Base-by-base conservation (phyloP, 2,888 invertebrate genomes). In the Brachylomia viminalis region DNA sequence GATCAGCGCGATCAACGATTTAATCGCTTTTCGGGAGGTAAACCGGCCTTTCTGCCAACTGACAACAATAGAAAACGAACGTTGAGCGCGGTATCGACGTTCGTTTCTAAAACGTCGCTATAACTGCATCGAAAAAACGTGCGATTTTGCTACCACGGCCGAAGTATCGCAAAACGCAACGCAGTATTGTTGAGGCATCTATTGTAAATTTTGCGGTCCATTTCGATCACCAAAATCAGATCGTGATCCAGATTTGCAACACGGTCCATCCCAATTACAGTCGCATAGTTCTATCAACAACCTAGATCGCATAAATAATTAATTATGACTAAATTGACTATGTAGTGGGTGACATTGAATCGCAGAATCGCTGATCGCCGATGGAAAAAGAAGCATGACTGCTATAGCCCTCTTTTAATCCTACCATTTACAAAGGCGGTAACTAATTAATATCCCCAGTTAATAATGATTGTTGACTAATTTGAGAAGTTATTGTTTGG, bases 361-460 rank as follows among this genome's bases (percentile, higher is more conserved):
- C 49, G 20, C 20, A 20, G 7, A 20, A 20, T 49, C 49, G 49
- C 47, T 11, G 47, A 20, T 7, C 6, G 6, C 27, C 1, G 5
- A 0, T 7, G 0, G 8, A 10, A 20, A 67, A 61, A 38, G 27
- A 27, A 27, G 15, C 17, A 20, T 15, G 59, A 61, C 45, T 76
- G 17, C 2, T 10, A 13, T 2, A 23, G 20, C 59, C n/a, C 47
- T 38, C 17, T 59, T 52, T 23, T 13, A 27, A 52, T 45, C 13
- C 13, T 15, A 56, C 23, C 54, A 49, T 77, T 65, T 27, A 62
- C 67, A 68, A 75, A 72, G 45, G 59, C 56, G 38, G 47, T 27
- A 59, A 69, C 72, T 79, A 77, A 77, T 79, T 77, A 74, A 79
- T 76, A 77, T 45, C 49, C 2, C n/a, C n/a, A 33, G 47, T 49